Conservation (phyloP, 2,113 vertebrate genomes). For the Sinocyclocheilus anshuiensis region DNA sequence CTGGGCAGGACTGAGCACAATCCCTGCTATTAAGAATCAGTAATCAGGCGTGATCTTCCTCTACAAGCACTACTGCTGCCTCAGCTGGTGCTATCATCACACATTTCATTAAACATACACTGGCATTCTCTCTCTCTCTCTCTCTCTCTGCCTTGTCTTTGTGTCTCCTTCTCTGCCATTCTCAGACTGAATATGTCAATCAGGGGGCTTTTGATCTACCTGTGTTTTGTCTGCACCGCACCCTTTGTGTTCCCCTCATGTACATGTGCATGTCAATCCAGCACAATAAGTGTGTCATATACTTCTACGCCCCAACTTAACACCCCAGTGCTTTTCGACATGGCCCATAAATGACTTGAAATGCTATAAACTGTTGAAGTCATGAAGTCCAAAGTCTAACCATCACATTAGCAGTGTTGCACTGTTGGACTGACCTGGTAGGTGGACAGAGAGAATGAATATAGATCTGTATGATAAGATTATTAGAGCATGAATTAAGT, state of each 20-base stretch:
- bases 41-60: constrained; percentile 57
- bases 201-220: constrained; percentile 20
- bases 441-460: constrained; percentile 8
- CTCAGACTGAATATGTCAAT: not conserved
- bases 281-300: constrained; percentile 3
- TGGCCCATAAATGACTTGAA: not conserved
- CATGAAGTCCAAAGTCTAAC: not conserved
- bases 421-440: not conserved
- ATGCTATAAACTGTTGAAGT: constrained; percentile 17
- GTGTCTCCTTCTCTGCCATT: constrained; percentile 19
- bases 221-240: constrained; percentile 29
- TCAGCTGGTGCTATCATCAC: constrained; percentile 58
- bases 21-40: constrained; percentile 58
- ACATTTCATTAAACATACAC: constrained; percentile 47
- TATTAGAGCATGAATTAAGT: constrained; percentile 27
- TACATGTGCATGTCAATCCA: not conserved
- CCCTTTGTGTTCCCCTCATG: constrained; percentile 30
- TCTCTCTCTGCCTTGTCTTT: constrained; percentile 16
- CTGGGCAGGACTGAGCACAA: constrained; percentile 46
- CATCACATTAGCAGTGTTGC: not conserved
- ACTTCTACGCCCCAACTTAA: not conserved
- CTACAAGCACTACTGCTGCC: constrained; percentile 53
- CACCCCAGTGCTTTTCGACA: not conserved
- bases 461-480: constrained; percentile 26
- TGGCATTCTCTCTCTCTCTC: constrained; percentile 6